Conservation (phyloP, 2,888 invertebrate genomes). For the Salticus scenicus region DNA sequence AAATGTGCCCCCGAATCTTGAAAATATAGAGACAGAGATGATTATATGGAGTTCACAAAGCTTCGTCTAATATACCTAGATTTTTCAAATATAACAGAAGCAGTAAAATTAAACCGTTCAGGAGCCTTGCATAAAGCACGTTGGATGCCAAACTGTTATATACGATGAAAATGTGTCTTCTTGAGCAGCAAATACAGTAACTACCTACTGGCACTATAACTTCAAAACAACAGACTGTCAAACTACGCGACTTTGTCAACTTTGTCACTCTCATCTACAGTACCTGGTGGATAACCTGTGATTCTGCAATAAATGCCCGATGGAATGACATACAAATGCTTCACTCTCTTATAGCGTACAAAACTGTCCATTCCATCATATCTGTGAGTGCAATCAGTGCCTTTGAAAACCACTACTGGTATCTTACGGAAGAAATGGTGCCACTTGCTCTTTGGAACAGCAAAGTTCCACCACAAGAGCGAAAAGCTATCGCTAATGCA, state of each 20-base stretch:
- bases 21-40: conserved; percentile 8
- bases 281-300: conserved; percentile 12
- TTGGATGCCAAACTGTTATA: conserved; percentile 16
- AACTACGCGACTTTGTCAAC: background rate
- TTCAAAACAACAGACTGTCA: background rate
- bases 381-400: conserved; percentile 1
- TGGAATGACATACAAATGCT: conserved; percentile 9
- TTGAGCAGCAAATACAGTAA: conserved; percentile 3
- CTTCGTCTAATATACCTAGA: conserved; percentile 2
- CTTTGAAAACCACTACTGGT: conserved; percentile 13
- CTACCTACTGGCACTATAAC: background rate
- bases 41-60: conserved; percentile 3
- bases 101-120: conserved; percentile 8
- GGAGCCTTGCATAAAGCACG: conserved; percentile 3
- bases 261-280: conserved; percentile 1
- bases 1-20: background rate
- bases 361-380: conserved; percentile 1
- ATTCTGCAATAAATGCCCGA: background rate
- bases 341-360: background rate
- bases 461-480: conserved; percentile 16
- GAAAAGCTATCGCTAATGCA: background rate
- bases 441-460: conserved; percentile 16
- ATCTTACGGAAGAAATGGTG: conserved; percentile 17
- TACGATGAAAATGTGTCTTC: background rate
- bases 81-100: background rate